Conservation (phyloP, 2,888 invertebrate genomes). For the Cerastis rubricosa region DNA sequence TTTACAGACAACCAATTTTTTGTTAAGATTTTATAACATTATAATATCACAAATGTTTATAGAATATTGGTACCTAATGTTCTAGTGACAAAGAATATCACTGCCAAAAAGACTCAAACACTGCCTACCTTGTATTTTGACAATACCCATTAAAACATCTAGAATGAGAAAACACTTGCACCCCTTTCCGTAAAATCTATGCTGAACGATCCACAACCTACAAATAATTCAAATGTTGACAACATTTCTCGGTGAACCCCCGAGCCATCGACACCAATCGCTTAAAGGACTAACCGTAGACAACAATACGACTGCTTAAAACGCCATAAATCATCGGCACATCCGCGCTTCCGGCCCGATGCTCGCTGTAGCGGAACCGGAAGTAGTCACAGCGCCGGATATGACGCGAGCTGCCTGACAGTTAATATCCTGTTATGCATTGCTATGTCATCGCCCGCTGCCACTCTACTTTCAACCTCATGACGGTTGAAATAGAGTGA, state of each 20-base stretch:
- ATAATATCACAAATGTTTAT: too few relatives aligned
- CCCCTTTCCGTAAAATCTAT: neutral
- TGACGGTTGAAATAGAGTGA: constrained; percentile 27
- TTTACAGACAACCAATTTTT: too few relatives aligned
- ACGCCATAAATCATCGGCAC: constrained; percentile 69
- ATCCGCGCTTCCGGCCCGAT: constrained; percentile 64
- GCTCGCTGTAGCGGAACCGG: constrained; percentile 75
- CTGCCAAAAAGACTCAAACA: neutral
- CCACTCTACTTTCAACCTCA: constrained; percentile 37
- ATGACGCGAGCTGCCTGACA: constrained; percentile 81
- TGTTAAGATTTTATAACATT: too few relatives aligned
- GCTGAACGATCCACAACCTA: neutral
- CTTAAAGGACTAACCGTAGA: constrained; percentile 53
- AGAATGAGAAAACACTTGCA: neutral
- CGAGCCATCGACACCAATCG: constrained; percentile 48
- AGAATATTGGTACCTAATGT: too few relatives aligned
- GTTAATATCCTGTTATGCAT: constrained; percentile 80
- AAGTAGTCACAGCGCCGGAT: constrained; percentile 83
- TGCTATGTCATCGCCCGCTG: constrained; percentile 61
- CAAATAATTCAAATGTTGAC: constrained; percentile 21
- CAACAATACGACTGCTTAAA: constrained; percentile 66
- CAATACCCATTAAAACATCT: constrained; percentile 2
- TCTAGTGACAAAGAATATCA: too few relatives aligned
- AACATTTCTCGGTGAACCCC: constrained; percentile 15
- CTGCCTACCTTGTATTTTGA: neutral